phyloP scores from a whole-genome alignment of 2,797 vertebrate genomes.

The Tauraco hartlaubi region DNA sequence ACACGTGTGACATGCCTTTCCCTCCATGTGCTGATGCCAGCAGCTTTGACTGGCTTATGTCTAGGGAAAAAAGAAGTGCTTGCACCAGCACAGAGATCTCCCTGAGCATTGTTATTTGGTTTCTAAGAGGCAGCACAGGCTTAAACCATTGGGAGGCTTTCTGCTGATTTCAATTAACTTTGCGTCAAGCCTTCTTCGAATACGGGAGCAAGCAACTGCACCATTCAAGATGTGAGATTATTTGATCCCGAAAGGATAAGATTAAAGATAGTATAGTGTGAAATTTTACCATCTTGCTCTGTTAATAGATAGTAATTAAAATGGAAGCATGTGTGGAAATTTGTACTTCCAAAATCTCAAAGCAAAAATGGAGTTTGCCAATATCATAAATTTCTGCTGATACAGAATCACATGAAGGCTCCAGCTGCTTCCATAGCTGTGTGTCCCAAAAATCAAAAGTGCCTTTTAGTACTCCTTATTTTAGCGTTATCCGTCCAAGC shows the following conservation, averaged over 20 bases:
- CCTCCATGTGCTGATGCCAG: constrained; percentile 4
- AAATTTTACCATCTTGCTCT: neutral
- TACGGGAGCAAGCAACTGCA: neutral
- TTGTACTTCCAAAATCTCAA: neutral
- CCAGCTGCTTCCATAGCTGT: neutral
- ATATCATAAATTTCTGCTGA: neutral
- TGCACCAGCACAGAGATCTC: neutral
- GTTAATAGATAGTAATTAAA: neutral
- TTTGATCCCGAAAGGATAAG: neutral
- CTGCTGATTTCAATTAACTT: neutral
- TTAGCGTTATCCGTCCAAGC: neutral
- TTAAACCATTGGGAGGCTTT: neutral
- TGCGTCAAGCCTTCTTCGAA: neutral
- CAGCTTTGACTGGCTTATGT: constrained; percentile 28
- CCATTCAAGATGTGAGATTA: neutral
- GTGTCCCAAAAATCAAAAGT: neutral
- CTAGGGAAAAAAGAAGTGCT: neutral
- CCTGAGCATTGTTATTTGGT: neutral
- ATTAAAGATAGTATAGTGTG: neutral
- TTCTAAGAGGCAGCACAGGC: neutral
- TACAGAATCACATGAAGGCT: neutral
- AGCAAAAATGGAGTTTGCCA: neutral
- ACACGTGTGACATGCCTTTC: constrained; percentile 11
- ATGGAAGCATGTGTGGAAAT: neutral
- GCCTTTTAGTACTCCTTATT: neutral